Base-by-base conservation (phyloP, 2,113 vertebrate genomes). In the Salvelinus namaycush region DNA sequence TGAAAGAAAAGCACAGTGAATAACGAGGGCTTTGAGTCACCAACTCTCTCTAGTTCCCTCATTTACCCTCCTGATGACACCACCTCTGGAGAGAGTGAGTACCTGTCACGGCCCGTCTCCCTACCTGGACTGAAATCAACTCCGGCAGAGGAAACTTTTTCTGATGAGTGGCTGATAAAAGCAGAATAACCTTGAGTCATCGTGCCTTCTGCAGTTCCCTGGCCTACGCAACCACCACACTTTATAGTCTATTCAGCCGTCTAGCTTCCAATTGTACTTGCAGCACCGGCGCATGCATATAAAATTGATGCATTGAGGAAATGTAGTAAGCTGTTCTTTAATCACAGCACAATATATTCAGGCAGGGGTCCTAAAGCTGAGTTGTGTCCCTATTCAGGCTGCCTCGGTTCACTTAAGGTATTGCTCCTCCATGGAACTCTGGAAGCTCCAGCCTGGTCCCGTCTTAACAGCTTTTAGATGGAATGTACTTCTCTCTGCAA, bases 311-410 rank as follows among this genome's bases (percentile, higher is more conserved):
- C 70, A 79, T 26, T 77, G 75, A 26, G 76, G 54, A 84, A 83
- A 83, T 39, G 77, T 27, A 87, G 83, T 83, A 78, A 81, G 74
- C 70, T 75, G 26, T 29, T 79, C 82, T 88, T 87, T 87, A 81
- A 87, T 86, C 83, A 51, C 74, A 65, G 79, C 83, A 81, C 78
- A 79, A 80, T 76, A 68, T 73, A 78, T 34, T 59, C 54, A n/a
- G 26, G 24, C 73, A 22, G 29, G 69, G 24, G 51, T 84, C 60
- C 24, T 57, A 57, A 79, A 39, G 68, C 76, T 75, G 34, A 60
- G 66, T 72, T 73, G 76, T 76, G n/a, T 80, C 76, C 68, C 48
- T 51, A 54, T 72, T 86, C 68, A 73, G 1, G 14, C 34, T 77
- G 49, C 68, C 62, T 31, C 60, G 64, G 60, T 69, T 79, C 65